Evolutionary conservation across 1,140 invertebrate species (phyloP).

Genomic region (Stegodyphus dumicola): DNA sequence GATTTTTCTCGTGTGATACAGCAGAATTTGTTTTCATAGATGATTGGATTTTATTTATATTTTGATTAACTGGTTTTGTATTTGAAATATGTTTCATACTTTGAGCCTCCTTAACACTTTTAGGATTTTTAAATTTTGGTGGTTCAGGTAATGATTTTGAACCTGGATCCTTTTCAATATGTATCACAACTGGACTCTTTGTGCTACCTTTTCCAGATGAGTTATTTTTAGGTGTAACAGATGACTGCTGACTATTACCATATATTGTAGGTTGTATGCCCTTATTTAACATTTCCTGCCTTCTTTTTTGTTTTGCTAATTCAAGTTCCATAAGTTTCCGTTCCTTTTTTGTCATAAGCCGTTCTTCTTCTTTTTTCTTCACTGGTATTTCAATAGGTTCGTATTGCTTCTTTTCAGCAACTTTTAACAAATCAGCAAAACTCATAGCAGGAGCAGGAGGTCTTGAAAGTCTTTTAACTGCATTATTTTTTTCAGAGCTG

Average conservation of each 20-base stretch:
- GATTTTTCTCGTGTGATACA: not conserved
- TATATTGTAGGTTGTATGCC: not conserved
- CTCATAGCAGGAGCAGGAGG: constrained; percentile 62
- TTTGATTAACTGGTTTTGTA: not conserved
- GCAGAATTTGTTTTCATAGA: not conserved
- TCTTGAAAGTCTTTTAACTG: not conserved
- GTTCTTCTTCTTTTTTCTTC: constrained; percentile 72
- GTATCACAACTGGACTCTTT: constrained; percentile 17
- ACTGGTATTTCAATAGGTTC: constrained; percentile 78
- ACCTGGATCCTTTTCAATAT: constrained; percentile 21
- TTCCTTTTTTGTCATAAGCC: constrained; percentile 82
- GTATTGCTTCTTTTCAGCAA: constrained; percentile 85
- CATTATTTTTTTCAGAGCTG: not conserved
- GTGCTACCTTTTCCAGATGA: constrained; percentile 1
- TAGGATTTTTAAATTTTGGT: constrained; percentile 44
- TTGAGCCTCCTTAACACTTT: not conserved
- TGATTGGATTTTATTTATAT: not conserved
- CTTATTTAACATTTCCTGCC: constrained; percentile 30
- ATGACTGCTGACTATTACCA: not conserved
- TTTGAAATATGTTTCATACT: not conserved
- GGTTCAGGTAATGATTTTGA: not conserved
- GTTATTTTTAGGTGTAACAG: not conserved
- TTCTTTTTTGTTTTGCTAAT: constrained; percentile 17
- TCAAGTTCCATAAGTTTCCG: constrained; percentile 73
- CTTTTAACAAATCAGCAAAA: constrained; percentile 65